Base-by-base conservation (phyloP, 2,113 vertebrate species). In the Stigmatopora nigra region DNA sequence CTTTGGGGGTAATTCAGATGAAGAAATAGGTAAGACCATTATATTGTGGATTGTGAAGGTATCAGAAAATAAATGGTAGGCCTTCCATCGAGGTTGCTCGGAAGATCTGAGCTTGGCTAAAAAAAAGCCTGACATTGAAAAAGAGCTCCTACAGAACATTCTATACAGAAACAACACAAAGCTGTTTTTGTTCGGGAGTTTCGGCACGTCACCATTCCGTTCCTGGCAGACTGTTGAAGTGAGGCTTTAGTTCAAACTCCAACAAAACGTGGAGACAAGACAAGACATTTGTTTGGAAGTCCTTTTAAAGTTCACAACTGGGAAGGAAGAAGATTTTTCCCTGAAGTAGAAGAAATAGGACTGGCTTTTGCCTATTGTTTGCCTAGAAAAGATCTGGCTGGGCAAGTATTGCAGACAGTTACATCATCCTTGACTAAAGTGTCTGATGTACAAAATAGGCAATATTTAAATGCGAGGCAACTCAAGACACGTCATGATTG, bases 151-250 rank as follows among this genome's bases (percentile, higher is more conserved):
- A 64, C 59, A 66, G 38, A 79, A 56, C 17, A 49, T 19, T 47
- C 61, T 44, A 46, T n/a, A 76, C 56, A 65, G n/a, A 35, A 67
- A 61, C 70, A 70, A 64, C 76, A 86, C 82, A 82, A 73, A 75
- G 77, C 51, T 1, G 64, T 70, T 76, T 73, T 64, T 86, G 84
- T 86, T 77, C 51, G 64, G 61, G 4, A 35, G 44, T 66, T 66
- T n/a, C 13, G 35, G 36, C 35, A 38, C 59, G 45, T 74, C 75
- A 76, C 61, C 55, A 57, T 62, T 67, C 61, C 13, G n/a, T 36
- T 41, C 38, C 57, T 41, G 36, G 38, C 57, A 59, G 38, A 19
- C 52, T 55, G 52, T 25, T 53, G 66, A 9, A 36, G 45, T 38
- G 10, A 2, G 20, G 12, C 25, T 9, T 9, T 56, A 45, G 11